Evolutionary conservation across 2,113 vertebrate genomes (phyloP).

Genomic region (Anser cygnoides): DNA sequence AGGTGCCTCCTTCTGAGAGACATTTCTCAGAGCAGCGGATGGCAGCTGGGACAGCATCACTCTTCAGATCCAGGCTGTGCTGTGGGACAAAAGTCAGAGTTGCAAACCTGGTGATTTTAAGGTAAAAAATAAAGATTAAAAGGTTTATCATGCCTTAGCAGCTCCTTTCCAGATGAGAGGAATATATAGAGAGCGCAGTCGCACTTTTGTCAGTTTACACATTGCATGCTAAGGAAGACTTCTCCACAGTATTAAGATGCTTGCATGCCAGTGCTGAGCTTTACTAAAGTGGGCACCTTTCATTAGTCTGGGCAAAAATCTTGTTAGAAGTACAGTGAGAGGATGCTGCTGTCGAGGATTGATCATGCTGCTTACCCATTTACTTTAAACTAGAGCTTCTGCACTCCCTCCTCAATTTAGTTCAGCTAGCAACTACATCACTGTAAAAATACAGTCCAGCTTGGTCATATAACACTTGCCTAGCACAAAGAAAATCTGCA

Average conservation of each 20-base stretch:
- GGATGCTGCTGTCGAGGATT: not conserved
- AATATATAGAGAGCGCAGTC: not conserved
- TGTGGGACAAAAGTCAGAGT: not conserved
- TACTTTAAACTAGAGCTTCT: not conserved
- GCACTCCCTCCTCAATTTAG: not conserved
- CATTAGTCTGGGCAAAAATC: not conserved
- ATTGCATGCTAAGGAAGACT: not conserved
- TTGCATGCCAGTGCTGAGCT: not conserved
- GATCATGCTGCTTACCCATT: not conserved
- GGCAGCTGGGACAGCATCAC: slow-evolving; percentile 69
- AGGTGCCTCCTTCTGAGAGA: slow-evolving; percentile 86
- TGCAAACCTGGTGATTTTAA: rapidly evolving
- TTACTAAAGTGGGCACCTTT: not conserved
- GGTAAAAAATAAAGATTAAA: not conserved
- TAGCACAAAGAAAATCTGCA: not conserved
- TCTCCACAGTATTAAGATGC: rapidly evolving
- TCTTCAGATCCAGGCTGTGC: slow-evolving; percentile 85
- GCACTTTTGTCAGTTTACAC: not conserved
- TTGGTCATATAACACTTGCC: rapidly evolving
- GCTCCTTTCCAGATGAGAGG: not conserved
- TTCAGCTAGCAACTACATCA: not conserved
- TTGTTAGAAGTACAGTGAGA: not conserved
- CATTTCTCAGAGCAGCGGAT: slow-evolving; percentile 91
- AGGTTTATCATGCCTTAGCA: not conserved
- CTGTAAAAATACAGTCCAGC: not conserved